A percentile compares a stretch with the other conserved stretches of the same genome.
Conservation (phyloP, 2,888 invertebrate species). For the Xiphydria camelus region DNA sequence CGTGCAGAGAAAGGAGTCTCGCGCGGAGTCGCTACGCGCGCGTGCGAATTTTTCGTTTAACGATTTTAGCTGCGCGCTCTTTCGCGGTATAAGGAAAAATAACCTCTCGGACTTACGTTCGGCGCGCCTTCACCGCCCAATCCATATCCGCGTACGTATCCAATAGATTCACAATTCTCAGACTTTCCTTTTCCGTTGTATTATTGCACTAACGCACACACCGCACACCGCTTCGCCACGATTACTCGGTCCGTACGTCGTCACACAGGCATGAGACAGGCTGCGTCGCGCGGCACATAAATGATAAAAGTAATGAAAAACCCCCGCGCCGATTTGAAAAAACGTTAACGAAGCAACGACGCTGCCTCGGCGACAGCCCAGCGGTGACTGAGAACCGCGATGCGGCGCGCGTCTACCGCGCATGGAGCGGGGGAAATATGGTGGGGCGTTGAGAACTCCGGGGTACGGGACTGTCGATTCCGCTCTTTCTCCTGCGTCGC, state of each 20-base stretch:
- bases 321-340: constrained; percentile 23
- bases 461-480: no score
- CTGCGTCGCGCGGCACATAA: constrained; percentile 19
- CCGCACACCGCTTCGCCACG: constrained; percentile 25
- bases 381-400: constrained; percentile 48
- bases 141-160: constrained; percentile 56
- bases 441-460: no score
- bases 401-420: constrained; percentile 39
- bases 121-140: constrained; percentile 56
- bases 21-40: no score
- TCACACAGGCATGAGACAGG: constrained; percentile 16
- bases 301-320: constrained; percentile 2
- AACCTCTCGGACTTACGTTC: constrained; percentile 49
- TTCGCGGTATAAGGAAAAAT: no score
- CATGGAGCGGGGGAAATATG: no score
- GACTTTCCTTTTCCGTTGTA: constrained; percentile 9
- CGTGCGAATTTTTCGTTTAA: no score
- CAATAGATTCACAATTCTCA: constrained; percentile 32
- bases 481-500: no score
- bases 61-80: no score
- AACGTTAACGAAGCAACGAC: constrained; percentile 33
- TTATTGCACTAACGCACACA: constrained; percentile 45
- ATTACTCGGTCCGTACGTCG: constrained; percentile 23
- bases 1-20: no score
- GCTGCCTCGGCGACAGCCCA: constrained; percentile 51